These are phyloP conservation scores for Thalassaphorura encarpata DNA, from an alignment of 1,140 invertebrate genomes.

Conservation along the genomic window DNA sequence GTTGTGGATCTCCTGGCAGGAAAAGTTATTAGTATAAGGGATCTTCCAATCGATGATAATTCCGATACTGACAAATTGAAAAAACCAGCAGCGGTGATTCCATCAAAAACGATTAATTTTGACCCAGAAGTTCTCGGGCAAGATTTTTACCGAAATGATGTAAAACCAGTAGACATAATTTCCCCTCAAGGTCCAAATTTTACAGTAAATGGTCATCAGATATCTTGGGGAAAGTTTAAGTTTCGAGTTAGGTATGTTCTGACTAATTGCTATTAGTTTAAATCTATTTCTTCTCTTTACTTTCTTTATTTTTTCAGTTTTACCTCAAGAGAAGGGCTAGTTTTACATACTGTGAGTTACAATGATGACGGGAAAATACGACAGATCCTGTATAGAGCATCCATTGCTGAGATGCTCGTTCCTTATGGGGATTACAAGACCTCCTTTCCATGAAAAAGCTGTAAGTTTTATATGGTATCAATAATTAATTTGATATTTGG, in stretches of 20 bases:
- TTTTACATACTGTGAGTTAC: conserved; percentile 23
- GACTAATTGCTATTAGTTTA: no score
- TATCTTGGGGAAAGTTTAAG: conserved; percentile 26
- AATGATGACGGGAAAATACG: conserved; percentile 18
- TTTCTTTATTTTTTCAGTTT: conserved; percentile 15
- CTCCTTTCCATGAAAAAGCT: conserved; percentile 25
- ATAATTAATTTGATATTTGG: not conserved
- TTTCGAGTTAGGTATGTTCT: conserved; percentile 20
- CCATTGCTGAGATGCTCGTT: conserved; percentile 23
- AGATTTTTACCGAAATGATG: conserved; percentile 14
- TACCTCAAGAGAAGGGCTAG: conserved; percentile 25
- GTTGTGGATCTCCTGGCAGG: conserved; percentile 23
- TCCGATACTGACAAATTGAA: not conserved
- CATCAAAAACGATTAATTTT: conserved; percentile 15
- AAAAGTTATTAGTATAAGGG: conserved; percentile 20
- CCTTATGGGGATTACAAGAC: conserved; percentile 28
- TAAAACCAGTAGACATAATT: conserved; percentile 21
- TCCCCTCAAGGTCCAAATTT: conserved; percentile 23
- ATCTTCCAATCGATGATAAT: conserved; percentile 19
- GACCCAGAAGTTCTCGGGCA: conserved; percentile 9
- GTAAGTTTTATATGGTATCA: conserved; percentile 8
- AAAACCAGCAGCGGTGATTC: conserved; percentile 1
- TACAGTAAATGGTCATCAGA: conserved; percentile 23
- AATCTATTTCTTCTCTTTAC: not conserved
- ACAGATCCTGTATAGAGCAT: conserved; percentile 21